phyloP scores from a whole-genome alignment of 2,888 invertebrate species.

The Atrina japonica region DNA sequence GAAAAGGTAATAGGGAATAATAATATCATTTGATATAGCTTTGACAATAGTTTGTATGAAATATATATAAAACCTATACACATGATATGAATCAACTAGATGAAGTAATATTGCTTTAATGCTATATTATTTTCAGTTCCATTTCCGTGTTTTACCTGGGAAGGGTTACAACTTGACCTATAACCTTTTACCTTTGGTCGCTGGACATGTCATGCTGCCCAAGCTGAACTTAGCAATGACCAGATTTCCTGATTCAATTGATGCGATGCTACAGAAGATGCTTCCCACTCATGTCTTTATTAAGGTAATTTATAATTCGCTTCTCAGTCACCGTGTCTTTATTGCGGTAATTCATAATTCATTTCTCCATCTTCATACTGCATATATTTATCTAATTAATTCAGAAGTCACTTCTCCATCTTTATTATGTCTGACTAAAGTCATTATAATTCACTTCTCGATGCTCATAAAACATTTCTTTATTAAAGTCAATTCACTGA shows the following conservation, averaged over 20 bases:
- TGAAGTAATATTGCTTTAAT: too few relatives aligned
- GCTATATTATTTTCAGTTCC: conserved; percentile 74
- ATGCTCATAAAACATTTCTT: too few relatives aligned
- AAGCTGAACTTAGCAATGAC: conserved; percentile 82
- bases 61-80: background rate
- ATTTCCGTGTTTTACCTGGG: conserved; percentile 80
- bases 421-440: too few relatives aligned
- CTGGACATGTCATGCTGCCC: conserved; percentile 88
- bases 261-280: conserved; percentile 84
- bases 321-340: too few relatives aligned
- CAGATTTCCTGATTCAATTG: conserved; percentile 79
- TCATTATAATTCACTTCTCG: too few relatives aligned
- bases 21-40: too few relatives aligned
- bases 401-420: too few relatives aligned
- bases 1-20: background rate
- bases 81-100: background rate
- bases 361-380: too few relatives aligned
- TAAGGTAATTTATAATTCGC: conserved; percentile 81
- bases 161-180: conserved; percentile 83
- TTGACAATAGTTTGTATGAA: too few relatives aligned
- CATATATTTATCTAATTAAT: too few relatives aligned
- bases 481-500: too few relatives aligned
- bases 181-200: conserved; percentile 89
- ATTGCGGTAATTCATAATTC: too few relatives aligned
- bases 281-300: conserved; percentile 86